Conservation (phyloP, 1,140 invertebrate species). For the Planococcus citri region DNA sequence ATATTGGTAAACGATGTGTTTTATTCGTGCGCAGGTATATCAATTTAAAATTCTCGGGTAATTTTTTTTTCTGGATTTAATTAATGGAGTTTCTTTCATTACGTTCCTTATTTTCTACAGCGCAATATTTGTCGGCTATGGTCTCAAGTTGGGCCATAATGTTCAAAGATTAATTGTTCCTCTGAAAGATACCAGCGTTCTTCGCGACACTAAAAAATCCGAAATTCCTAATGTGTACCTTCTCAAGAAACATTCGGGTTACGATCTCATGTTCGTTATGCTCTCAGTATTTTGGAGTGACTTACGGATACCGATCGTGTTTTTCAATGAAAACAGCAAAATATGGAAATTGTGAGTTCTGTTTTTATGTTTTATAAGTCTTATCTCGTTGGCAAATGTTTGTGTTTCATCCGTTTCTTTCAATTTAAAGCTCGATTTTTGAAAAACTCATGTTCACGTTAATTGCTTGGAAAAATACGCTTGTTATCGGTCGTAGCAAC, state of each 20-base stretch:
- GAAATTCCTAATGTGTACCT: not conserved
- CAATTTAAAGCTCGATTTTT: too few species aligned
- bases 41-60: too few species aligned
- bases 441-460: too few species aligned
- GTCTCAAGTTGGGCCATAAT: not conserved
- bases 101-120: not conserved
- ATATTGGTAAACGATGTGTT: too few species aligned
- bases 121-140: not conserved
- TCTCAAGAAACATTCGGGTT: not conserved
- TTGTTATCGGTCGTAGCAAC: too few species aligned
- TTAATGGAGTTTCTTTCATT: not conserved
- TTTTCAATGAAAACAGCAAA: not conserved
- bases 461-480: too few species aligned
- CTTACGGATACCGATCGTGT: not conserved
- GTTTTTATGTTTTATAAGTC: too few species aligned
- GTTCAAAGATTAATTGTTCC: not conserved
- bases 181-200: not conserved
- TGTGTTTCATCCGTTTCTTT: too few species aligned
- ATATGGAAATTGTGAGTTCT: too few species aligned
- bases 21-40: too few species aligned
- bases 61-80: too few species aligned
- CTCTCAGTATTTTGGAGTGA: not conserved
- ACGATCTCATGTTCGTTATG: not conserved
- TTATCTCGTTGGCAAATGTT: too few species aligned
- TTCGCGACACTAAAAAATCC: not conserved